These are phyloP conservation scores for Eriosoma lanigerum DNA, from an alignment of 1,140 invertebrate genomes.

Conservation along the genomic window DNA sequence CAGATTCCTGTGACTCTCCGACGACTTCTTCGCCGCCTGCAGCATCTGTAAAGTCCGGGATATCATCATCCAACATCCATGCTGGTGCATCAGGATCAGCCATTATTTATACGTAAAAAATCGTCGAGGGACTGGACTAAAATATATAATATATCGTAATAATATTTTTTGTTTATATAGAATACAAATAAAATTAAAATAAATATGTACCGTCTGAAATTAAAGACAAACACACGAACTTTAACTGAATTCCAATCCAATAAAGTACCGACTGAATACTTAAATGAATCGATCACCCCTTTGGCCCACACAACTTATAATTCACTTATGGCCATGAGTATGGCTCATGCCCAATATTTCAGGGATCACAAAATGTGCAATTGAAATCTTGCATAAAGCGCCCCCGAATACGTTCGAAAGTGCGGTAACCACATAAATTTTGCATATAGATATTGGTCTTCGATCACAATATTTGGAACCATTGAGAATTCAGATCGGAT, in stretches of 20 bases:
- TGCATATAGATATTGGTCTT: background rate
- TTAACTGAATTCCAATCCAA: conserved; percentile 22
- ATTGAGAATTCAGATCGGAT: conserved; percentile 35
- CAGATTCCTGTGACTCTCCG: conserved; percentile 55
- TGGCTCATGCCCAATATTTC: conserved; percentile 37
- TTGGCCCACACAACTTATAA: conserved; percentile 41
- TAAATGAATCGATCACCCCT: conserved; percentile 45
- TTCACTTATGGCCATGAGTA: conserved; percentile 35
- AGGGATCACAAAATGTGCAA: conserved; percentile 2
- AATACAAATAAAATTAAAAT: background rate
- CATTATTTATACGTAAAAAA: background rate
- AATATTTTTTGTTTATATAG: background rate
- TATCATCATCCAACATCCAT: background rate
- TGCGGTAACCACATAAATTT: background rate
- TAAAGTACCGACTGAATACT: conserved; percentile 22
- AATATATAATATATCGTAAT: background rate
- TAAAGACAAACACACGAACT: background rate
- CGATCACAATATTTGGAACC: conserved; percentile 38
- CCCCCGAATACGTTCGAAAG: background rate
- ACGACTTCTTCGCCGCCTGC: background rate
- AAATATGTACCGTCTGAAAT: conserved; percentile 3
- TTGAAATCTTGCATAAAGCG: background rate
- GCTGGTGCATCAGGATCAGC: conserved; percentile 16
- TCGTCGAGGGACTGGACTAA: background rate
- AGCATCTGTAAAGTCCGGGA: background rate